A percentile compares a stretch with the other conserved stretches of the same genome.
Evolutionary conservation across 2,113 vertebrate genomes (phyloP).

Genomic region (Aegithalos caudatus): DNA sequence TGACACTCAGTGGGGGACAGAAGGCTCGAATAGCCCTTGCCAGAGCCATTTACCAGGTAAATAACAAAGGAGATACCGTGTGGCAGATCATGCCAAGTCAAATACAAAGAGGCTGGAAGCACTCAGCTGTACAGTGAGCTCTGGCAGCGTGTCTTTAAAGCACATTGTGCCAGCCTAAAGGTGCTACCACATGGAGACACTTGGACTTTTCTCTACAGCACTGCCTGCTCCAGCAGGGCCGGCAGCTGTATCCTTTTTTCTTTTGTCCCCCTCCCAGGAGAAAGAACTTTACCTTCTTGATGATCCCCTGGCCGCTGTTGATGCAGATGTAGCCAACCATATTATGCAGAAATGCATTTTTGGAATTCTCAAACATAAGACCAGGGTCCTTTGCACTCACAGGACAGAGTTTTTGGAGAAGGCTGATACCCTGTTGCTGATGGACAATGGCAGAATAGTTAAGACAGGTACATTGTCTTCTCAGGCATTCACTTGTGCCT

Average conservation of each 20-base stretch:
- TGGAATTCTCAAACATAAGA: conserved; percentile 83
- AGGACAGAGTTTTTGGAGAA: conserved; percentile 85
- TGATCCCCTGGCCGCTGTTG: conserved; percentile 94
- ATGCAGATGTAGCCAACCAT: conserved; percentile 87
- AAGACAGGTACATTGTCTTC: conserved; percentile 75
- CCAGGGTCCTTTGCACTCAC: conserved; percentile 93
- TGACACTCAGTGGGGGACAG: conserved; percentile 96
- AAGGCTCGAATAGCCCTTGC: conserved; percentile 92
- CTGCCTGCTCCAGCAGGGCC: neutral
- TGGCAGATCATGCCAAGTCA: neutral
- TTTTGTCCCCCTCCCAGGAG: conserved; percentile 72
- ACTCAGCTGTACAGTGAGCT: neutral
- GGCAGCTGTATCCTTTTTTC: neutral
- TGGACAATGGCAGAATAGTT: conserved; percentile 85
- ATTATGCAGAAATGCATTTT: conserved; percentile 90
- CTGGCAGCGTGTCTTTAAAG: neutral
- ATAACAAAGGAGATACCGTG: neutral
- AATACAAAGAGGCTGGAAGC: neutral
- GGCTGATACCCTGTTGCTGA: conserved; percentile 83
- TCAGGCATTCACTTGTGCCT: neutral
- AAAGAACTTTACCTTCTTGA: conserved; percentile 94
- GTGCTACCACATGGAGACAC: neutral
- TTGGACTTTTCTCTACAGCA: neutral
- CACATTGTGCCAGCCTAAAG: neutral
- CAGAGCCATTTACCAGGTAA: conserved; percentile 93